Percentiles rank a stretch among this genome's conserved stretches.
phyloP scores from a whole-genome alignment of 2,797 vertebrate genomes.

The Hydrocynus forskahlii region DNA sequence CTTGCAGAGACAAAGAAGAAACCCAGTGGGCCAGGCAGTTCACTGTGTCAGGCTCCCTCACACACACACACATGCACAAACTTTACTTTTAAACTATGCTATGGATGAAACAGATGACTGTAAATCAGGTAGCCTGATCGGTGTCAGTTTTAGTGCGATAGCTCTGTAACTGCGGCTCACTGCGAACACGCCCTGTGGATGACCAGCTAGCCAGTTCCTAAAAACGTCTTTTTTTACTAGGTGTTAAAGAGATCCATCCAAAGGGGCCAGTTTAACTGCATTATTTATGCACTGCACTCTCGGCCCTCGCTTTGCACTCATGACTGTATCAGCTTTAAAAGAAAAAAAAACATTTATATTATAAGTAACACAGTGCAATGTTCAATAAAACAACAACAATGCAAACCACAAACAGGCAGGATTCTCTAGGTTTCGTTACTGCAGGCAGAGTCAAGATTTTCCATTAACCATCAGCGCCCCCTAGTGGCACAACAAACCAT shows the following conservation, averaged over 20 bases:
- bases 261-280: background rate
- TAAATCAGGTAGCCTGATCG: background rate
- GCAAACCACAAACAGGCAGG: background rate
- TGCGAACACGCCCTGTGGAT: background rate
- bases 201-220: background rate
- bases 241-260: background rate
- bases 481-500: constrained; percentile 1
- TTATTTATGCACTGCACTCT: background rate
- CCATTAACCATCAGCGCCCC: background rate
- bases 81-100: background rate
- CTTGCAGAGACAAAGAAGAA: constrained; percentile 45
- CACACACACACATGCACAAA: background rate
- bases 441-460: background rate
- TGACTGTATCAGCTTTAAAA: background rate
- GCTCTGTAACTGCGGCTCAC: background rate
- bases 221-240: background rate
- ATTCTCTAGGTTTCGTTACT: no score
- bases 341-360: background rate
- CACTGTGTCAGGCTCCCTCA: background rate
- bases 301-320: background rate
- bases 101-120: background rate
- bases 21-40: constrained; percentile 11
- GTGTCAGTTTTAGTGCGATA: background rate
- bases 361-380: background rate
- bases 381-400: constrained; percentile 30